Percentiles rank a stretch among this genome's conserved stretches.
Conservation (phyloP, 2,797 vertebrate genomes). For the Lates japonicus region DNA sequence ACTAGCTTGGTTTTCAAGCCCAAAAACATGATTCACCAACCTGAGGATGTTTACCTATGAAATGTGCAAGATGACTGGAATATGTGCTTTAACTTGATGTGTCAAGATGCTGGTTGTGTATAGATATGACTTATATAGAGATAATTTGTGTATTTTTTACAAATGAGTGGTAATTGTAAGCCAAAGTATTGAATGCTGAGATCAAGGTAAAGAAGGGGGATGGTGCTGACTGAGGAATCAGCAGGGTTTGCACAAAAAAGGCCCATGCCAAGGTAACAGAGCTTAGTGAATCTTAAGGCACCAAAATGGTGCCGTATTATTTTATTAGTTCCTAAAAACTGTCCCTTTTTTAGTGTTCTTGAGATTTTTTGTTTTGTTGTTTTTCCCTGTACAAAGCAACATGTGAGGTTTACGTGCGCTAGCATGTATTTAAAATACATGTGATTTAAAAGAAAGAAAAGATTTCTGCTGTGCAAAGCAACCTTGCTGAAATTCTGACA, state of each 20-base stretch:
- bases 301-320: slow-evolving; percentile 57
- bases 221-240: slow-evolving; percentile 69
- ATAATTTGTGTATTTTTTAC: slow-evolving; percentile 74
- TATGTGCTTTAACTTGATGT: slow-evolving; percentile 76
- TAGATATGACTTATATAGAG: slow-evolving; percentile 56
- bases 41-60: slow-evolving; percentile 57
- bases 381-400: slow-evolving; percentile 70
- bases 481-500: slow-evolving; percentile 73
- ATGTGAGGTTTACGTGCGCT: slow-evolving; percentile 56
- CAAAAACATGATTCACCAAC: slow-evolving; percentile 42
- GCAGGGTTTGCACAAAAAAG: slow-evolving; percentile 83
- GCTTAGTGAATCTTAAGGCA: slow-evolving; percentile 69
- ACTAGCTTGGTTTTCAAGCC: slow-evolving; percentile 27
- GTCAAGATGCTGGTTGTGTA: slow-evolving; percentile 73
- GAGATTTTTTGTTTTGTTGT: slow-evolving; percentile 1
- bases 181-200: slow-evolving; percentile 81
- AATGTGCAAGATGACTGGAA: slow-evolving; percentile 77
- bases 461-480: slow-evolving; percentile 75
- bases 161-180: slow-evolving; percentile 76
- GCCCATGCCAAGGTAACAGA: slow-evolving; percentile 70
- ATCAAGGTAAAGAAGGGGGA: slow-evolving; percentile 55
- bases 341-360: slow-evolving; percentile 24
- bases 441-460: slow-evolving; percentile 68
- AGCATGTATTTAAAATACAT: slow-evolving; percentile 69
- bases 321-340: slow-evolving; percentile 54